These are phyloP conservation scores for Aphelenchoides avenae DNA, from an alignment of 1,140 invertebrate species.

Conservation along the genomic window DNA sequence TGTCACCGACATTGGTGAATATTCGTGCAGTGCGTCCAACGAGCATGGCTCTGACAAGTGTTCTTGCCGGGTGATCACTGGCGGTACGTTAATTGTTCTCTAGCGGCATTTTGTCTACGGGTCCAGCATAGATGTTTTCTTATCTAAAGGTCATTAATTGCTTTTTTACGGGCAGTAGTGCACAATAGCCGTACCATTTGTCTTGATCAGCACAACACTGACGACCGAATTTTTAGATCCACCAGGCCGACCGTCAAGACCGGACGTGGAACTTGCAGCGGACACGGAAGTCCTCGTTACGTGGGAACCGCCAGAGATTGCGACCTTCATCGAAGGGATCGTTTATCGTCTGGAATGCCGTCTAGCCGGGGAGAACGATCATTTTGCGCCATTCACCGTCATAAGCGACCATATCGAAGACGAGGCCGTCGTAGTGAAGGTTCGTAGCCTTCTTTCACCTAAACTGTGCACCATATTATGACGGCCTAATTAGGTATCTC, in stretches of 20 bases:
- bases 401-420: conserved; percentile 83
- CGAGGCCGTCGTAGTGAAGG: conserved; percentile 80
- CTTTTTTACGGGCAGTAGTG: neutral
- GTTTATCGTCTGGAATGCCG: conserved; percentile 70
- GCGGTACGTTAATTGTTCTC: too few species aligned
- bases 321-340: conserved; percentile 66
- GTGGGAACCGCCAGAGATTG: conserved; percentile 69
- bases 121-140: too few species aligned
- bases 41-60: conserved; percentile 65
- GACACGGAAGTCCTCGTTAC: conserved; percentile 78
- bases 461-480: too few species aligned
- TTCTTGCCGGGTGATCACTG: conserved; percentile 63
- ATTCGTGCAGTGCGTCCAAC: conserved; percentile 88
- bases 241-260: conserved; percentile 79
- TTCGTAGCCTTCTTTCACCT: too few species aligned
- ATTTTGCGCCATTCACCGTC: conserved; percentile 69
- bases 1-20: conserved; percentile 72
- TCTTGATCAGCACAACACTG: too few species aligned
- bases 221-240: conserved; percentile 65
- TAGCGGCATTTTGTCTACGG: too few species aligned
- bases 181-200: neutral
- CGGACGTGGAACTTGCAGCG: conserved; percentile 74
- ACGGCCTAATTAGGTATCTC: too few species aligned
- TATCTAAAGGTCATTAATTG: too few species aligned
- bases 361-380: conserved; percentile 62